Evolutionary conservation across 2,888 invertebrate genomes (phyloP).

Genomic region (Neocrepidodera transversa): DNA sequence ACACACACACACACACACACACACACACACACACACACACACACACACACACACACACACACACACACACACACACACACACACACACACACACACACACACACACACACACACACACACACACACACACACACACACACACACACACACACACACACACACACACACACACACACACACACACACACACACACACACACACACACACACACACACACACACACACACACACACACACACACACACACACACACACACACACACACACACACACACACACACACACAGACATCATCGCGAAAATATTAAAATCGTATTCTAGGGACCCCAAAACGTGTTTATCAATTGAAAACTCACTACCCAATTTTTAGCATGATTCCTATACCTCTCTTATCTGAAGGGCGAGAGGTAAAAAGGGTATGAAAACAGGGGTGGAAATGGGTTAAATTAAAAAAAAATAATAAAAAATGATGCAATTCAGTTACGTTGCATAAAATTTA

Average conservation of each 20-base stretch:
- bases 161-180: neutral
- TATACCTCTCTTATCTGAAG: too few species aligned
- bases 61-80: neutral
- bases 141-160: neutral
- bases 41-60: neutral
- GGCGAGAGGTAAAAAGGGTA: too few species aligned
- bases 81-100: neutral
- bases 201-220: neutral
- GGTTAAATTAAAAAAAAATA: too few species aligned
- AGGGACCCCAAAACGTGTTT: too few species aligned
- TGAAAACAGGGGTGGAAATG: too few species aligned
- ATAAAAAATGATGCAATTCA: too few species aligned
- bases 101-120: neutral
- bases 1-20: neutral
- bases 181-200: neutral
- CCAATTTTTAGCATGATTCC: too few species aligned
- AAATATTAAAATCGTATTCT: too few species aligned
- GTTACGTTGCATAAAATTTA: too few species aligned
- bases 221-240: neutral
- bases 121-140: neutral
- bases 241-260: neutral
- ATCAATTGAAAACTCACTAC: too few species aligned
- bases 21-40: neutral
- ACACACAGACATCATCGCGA: too few species aligned
- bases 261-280: neutral